Conservation (phyloP, 2,113 vertebrate genomes). For the Aegotheles bennettii region DNA sequence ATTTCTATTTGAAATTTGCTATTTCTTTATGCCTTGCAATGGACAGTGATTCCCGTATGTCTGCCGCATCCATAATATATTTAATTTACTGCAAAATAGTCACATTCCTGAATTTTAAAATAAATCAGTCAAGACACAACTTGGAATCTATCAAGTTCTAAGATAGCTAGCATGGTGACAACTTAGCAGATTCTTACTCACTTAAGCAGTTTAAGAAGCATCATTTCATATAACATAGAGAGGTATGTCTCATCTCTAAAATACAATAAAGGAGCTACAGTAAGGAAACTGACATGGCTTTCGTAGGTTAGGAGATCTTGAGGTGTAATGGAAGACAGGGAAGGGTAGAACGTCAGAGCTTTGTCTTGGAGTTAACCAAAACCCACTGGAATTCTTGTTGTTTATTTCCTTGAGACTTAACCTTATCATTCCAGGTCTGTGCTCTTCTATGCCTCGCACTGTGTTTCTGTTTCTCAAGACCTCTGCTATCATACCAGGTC, state of each 20-base stretch:
- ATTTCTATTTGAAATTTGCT: background rate
- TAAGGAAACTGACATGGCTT: background rate
- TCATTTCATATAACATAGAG: background rate
- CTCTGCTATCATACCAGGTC: background rate
- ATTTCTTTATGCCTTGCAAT: background rate
- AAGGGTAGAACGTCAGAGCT: background rate
- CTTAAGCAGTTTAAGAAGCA: background rate
- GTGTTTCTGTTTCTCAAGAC: background rate
- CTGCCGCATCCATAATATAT: background rate
- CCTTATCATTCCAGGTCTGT: background rate
- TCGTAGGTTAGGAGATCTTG: background rate
- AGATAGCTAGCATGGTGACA: background rate
- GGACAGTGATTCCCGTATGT: background rate
- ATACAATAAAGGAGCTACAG: background rate
- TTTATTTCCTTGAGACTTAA: background rate
- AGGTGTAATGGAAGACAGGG: background rate
- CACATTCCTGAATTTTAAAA: background rate
- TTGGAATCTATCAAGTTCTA: background rate
- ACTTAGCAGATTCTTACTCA: background rate
- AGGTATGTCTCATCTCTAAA: background rate
- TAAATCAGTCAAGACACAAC: background rate
- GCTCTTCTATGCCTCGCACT: background rate
- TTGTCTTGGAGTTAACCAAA: background rate
- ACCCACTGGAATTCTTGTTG: background rate
- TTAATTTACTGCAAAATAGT: background rate